Evolutionary conservation across 2,888 invertebrate genomes (phyloP), one percentile per base, ranked within the genome.

Genomic region (Chamaedrilus cognettii): DNA sequence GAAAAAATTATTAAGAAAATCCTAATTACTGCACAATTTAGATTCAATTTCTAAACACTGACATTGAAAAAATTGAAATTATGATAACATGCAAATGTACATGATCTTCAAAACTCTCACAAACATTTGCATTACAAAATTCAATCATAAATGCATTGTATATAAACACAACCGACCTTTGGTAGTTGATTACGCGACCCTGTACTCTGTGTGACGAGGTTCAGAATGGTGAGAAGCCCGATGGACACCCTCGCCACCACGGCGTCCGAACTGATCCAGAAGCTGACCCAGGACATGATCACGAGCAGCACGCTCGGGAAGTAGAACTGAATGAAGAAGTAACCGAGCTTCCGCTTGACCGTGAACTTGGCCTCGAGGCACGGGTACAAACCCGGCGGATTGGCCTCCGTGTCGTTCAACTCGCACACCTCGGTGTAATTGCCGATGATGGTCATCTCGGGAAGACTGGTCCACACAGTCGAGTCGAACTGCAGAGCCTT

Each of bases 231-330:
- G 50, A 94, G 87, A 62, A 94, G 93, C 57, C 94, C 94, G 23
- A 94, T 85, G 0, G 94, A 93, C 66, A 94, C 93, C 68, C 94
- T 87, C 0, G 94, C 94, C 0, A 94, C 94, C 75, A 93, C 93
- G 4, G 94, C 94, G 83, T 94, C 94, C 19, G 75, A 70, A 60
- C 73, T 93, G 77, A 94, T 94, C 95, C 94, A 95, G 86, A 95
- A 95, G 0, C 94, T 94, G 74, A 95, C 94, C 94, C 94, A 95
- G 89, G 93, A 94, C 92, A 95, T 93, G 67, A 94, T 93, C 56
- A 94, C 94, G 80, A 94, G 69, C n/a, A 74, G 70, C 30, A 74
- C 63, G 55, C 68, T 68, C 3, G 74, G 74, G 19, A 74, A 64
- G 65, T 74, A 74, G 33, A 71, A 59, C 66, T 74, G 74, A 65